Conservation (phyloP, 2,888 invertebrate genomes). For the Carabus problematicus region DNA sequence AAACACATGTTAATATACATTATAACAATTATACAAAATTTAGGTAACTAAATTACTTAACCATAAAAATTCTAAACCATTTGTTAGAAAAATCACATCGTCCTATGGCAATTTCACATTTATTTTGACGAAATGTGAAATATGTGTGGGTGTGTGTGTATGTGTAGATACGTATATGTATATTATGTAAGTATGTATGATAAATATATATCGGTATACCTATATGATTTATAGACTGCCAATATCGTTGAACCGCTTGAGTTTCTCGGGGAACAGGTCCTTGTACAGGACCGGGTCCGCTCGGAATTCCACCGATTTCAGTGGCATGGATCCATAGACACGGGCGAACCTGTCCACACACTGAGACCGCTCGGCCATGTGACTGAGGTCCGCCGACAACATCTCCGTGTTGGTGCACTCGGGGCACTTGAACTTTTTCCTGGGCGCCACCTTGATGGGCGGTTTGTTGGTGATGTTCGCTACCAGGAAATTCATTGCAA, state of each 20-base stretch:
- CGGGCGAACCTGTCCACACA: constrained; percentile 81
- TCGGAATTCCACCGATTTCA: constrained; percentile 88
- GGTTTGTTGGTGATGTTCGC: constrained; percentile 93
- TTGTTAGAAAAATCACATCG: constrained; percentile 13
- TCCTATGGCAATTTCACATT: constrained; percentile 7
- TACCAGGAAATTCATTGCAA: constrained; percentile 97
- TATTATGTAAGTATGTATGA: constrained; percentile 22
- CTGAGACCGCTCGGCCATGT: constrained; percentile 91
- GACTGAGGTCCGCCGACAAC: constrained; percentile 89
- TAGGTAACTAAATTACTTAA: constrained; percentile 20
- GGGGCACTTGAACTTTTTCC: constrained; percentile 97
- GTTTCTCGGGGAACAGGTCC: constrained; percentile 82
- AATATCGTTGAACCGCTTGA: constrained; percentile 88
- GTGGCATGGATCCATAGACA: constrained; percentile 86
- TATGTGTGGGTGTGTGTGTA: constrained; percentile 3
- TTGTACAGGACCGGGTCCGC: constrained; percentile 94
- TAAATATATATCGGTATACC: constrained; percentile 24
- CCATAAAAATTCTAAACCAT: not conserved
- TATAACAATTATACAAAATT: constrained; percentile 12
- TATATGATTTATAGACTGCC: constrained; percentile 75
- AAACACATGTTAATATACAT: constrained; percentile 13
- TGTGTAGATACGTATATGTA: constrained; percentile 15
- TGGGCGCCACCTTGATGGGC: constrained; percentile 90
- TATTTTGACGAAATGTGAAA: constrained; percentile 7
- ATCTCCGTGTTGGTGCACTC: constrained; percentile 93